Evolutionary conservation across 2,888 invertebrate species (phyloP).

Genomic region (Masnerella sp.): DNA sequence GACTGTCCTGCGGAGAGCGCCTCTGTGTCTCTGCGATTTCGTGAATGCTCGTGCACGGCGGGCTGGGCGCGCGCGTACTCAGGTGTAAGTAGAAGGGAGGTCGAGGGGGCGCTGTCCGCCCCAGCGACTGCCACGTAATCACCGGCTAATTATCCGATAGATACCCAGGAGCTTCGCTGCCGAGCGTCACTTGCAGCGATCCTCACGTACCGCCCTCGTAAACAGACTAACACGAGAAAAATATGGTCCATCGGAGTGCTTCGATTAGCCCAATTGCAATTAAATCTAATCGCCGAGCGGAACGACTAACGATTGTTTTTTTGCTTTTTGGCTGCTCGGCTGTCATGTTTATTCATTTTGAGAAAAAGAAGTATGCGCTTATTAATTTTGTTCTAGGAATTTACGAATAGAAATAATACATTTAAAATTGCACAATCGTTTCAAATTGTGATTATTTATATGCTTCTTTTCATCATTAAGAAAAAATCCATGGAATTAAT

Average conservation of each 20-base stretch:
- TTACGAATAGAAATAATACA: no score
- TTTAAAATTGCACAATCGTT: no score
- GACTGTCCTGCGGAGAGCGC: slow-evolving; percentile 28
- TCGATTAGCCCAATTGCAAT: no score
- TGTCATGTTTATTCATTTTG: no score
- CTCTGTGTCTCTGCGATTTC: slow-evolving; percentile 44
- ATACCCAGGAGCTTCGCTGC: slow-evolving; percentile 70
- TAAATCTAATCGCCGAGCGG: no score
- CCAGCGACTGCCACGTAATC: slow-evolving; percentile 76
- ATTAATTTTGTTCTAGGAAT: no score
- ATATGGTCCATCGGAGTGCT: not conserved
- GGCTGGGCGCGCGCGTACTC: slow-evolving; percentile 16
- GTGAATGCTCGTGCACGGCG: slow-evolving; percentile 37
- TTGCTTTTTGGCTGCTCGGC: no score
- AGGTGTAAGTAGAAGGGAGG: slow-evolving; percentile 59
- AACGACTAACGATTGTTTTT: no score
- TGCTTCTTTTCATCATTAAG: no score
- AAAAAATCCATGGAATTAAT: no score
- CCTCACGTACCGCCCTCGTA: slow-evolving; percentile 11
- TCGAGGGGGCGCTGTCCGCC: slow-evolving; percentile 74
- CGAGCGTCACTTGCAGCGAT: slow-evolving; percentile 66
- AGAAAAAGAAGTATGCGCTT: no score
- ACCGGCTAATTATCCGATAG: slow-evolving; percentile 77
- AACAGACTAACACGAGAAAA: slow-evolving; percentile 18
- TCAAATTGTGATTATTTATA: no score